Percentiles rank a stretch among this genome's conserved stretches.
Evolutionary conservation across 2,888 invertebrate species (phyloP).

Genomic region (Zootermopsis nevadensis): DNA sequence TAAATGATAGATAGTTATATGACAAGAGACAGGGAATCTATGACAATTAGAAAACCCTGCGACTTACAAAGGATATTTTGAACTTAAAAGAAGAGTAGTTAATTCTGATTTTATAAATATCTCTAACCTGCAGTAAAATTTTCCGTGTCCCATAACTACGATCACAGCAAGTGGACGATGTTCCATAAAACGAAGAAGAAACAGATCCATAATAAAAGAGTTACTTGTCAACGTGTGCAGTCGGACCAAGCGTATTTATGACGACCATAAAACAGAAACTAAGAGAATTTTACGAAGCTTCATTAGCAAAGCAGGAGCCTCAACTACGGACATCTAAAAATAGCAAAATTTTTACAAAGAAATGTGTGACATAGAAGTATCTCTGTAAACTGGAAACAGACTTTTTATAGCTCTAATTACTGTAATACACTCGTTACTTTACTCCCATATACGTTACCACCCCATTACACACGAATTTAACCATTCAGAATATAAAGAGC

Average conservation of each 20-base stretch:
- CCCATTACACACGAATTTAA: slow-evolving; percentile 35
- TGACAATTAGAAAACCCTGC: too few relatives aligned
- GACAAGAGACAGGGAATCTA: too few relatives aligned
- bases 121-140: background rate
- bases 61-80: too few relatives aligned
- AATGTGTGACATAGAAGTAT: slow-evolving; percentile 16
- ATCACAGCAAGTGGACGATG: background rate
- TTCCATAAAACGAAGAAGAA: background rate
- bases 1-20: too few relatives aligned
- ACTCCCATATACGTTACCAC: slow-evolving; percentile 3
- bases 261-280: background rate
- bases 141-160: background rate
- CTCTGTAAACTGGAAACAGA: slow-evolving; percentile 8
- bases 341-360: background rate
- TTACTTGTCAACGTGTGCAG: background rate
- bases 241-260: background rate
- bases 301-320: slow-evolving; percentile 13
- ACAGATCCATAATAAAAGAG: background rate
- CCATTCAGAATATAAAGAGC: slow-evolving; percentile 27
- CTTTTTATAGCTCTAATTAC: slow-evolving; percentile 21
- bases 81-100: background rate
- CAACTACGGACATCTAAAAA: background rate
- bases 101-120: background rate
- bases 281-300: slow-evolving; percentile 10
- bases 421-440: slow-evolving; percentile 21